Percentiles rank a stretch among this genome's conserved stretches.
phyloP scores from a whole-genome alignment of 2,888 invertebrate genomes.

The Netelia inedita region DNA sequence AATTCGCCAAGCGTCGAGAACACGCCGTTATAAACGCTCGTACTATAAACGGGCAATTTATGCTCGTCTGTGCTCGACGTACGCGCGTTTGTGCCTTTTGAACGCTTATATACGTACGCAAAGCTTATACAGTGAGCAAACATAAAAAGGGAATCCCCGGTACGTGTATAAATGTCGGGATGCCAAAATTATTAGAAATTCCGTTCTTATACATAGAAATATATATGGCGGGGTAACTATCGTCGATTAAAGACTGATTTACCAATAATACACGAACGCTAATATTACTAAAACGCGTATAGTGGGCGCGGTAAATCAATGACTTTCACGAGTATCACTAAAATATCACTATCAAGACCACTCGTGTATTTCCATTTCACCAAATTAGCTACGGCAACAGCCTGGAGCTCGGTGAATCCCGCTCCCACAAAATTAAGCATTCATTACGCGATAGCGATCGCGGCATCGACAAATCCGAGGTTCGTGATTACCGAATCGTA shows the following conservation, averaged over 20 bases:
- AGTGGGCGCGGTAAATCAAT: background rate
- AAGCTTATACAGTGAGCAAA: too few species aligned
- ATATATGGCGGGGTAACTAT: constrained; percentile 5
- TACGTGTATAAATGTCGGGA: background rate
- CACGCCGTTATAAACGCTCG: constrained; percentile 22
- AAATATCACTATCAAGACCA: background rate
- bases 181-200: constrained; percentile 20
- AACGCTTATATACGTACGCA: background rate
- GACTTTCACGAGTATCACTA: constrained; percentile 7
- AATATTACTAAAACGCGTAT: constrained; percentile 31
- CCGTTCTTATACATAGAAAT: background rate
- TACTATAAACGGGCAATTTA: constrained; percentile 20
- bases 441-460: background rate
- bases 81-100: constrained; percentile 4
- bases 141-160: background rate
- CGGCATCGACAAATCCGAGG: background rate
- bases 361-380: constrained; percentile 3
- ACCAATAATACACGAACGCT: constrained; percentile 10
- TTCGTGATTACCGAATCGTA: too few species aligned
- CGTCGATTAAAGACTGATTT: constrained; percentile 42
- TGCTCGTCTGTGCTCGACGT: background rate
- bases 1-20: constrained; percentile 18
- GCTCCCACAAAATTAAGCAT: background rate
- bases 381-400: constrained; percentile 12
- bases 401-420: background rate